Base-by-base conservation (phyloP, 2,113 vertebrate species). In the Nothobranchius furzeri region DNA sequence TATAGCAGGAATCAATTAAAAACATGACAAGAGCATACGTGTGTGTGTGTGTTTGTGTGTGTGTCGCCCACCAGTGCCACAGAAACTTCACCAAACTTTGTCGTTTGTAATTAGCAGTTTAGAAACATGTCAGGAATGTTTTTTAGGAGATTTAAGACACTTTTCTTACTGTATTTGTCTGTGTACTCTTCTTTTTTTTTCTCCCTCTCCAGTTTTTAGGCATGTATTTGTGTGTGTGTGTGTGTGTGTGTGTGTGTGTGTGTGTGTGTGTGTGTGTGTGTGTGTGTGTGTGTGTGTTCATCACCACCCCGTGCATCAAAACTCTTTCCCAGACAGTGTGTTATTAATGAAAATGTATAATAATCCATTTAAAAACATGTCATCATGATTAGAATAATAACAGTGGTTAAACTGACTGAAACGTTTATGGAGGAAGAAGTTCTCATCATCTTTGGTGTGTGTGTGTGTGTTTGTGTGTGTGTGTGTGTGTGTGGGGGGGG, bases 331-430 rank as follows among this genome's bases (percentile, higher is more conserved):
- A 88, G 87, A 84, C 87, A 89, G 81, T 79, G 72, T 85, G 85
- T 87, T 89, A 90, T 90, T 90, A 87, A 90, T 89, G 82, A 88
- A 90, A 89, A 87, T 82, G 75, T 90, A 84, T 89, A 90, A 90
- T 90, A 90, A 89, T 87, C 87, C 87, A 90, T 89, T 90, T 89
- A 89, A 88, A 89, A 90, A 90, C 85, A 90, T 88, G 89, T 90
- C 89, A 90, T 88, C 85, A 87, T 88, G 89, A 90, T 90, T 89
- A 89, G 85, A 88, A 89, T 87, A 90, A 90, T 90, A 89, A 90
- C 85, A 88, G 87, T 88, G 84, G 75, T 90, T 84, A 84, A 77
- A 81, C 70, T 79, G 89, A 78, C 80, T 83, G 85, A 86, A 85
- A 80, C 78, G 69, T 82, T 82, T 68, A 51, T 46, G 78, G 73